A percentile compares a stretch with the other conserved stretches of the same genome.
Evolutionary conservation across 1,140 invertebrate species (phyloP).

Genomic region (Drosophila repletoides): DNA sequence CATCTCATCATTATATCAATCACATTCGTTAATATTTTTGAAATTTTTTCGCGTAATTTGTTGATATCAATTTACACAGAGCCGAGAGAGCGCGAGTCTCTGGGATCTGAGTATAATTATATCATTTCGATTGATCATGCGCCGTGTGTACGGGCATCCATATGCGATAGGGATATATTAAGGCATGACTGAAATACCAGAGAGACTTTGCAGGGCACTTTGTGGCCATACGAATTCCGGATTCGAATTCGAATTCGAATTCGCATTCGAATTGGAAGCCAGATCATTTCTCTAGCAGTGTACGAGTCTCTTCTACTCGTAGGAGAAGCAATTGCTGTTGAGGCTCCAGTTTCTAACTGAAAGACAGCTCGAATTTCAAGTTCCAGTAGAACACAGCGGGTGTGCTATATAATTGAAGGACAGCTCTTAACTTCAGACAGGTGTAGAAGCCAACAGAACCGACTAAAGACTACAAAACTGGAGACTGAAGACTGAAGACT

Average conservation of each 20-base stretch:
- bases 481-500: no score
- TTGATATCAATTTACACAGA: constrained; percentile 80
- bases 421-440: constrained; percentile 52
- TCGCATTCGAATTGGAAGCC: no score
- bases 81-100: neutral
- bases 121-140: constrained; percentile 80
- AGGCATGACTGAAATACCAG: constrained; percentile 54
- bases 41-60: constrained; percentile 80
- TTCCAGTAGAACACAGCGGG: constrained; percentile 64
- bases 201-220: constrained; percentile 6
- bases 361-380: constrained; percentile 11
- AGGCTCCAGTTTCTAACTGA: constrained; percentile 61
- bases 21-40: constrained; percentile 80
- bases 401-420: constrained; percentile 73
- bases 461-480: no score
- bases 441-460: constrained; percentile 56
- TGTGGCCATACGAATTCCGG: no score
- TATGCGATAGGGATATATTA: constrained; percentile 35
- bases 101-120: constrained; percentile 73
- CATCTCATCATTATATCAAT: constrained; percentile 76
- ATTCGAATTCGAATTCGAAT: no score
- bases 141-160: constrained; percentile 31
- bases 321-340: constrained; percentile 27
- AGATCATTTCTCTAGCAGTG: no score
- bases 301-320: no score